Conservation (phyloP, 2,113 vertebrate species). For the Pterocles gutturalis region DNA sequence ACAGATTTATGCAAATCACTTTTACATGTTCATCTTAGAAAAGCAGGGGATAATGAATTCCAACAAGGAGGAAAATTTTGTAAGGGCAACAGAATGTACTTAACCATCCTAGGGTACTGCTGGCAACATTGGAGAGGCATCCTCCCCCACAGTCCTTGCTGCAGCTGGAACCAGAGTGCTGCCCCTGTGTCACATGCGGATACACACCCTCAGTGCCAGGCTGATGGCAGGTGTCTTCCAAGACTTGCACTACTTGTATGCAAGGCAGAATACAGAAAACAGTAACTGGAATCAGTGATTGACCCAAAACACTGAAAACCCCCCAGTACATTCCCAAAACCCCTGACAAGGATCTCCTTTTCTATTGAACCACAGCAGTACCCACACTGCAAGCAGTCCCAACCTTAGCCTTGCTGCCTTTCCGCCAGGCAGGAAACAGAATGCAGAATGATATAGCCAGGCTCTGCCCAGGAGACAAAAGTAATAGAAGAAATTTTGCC, state of each 20-base stretch:
- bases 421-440: not conserved
- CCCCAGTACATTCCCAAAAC: not conserved
- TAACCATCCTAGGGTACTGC: not conserved
- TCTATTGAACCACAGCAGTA: not conserved
- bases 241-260: not conserved
- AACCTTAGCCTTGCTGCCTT: not conserved
- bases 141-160: rapidly evolving
- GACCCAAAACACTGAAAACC: not conserved
- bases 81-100: not conserved
- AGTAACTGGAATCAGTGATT: not conserved
- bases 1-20: not conserved
- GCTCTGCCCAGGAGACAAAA: not conserved
- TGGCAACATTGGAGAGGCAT: not conserved
- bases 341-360: not conserved
- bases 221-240: not conserved
- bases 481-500: not conserved
- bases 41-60: not conserved
- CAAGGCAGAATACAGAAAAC: rapidly evolving
- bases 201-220: not conserved
- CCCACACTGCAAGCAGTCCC: not conserved
- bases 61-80: not conserved
- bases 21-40: not conserved
- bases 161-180: not conserved
- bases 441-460: not conserved
- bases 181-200: rapidly evolving